Evolutionary conservation across 2,888 invertebrate species (phyloP), one percentile per base, ranked within the genome.

Genomic region (Dysmachus trigonus): DNA sequence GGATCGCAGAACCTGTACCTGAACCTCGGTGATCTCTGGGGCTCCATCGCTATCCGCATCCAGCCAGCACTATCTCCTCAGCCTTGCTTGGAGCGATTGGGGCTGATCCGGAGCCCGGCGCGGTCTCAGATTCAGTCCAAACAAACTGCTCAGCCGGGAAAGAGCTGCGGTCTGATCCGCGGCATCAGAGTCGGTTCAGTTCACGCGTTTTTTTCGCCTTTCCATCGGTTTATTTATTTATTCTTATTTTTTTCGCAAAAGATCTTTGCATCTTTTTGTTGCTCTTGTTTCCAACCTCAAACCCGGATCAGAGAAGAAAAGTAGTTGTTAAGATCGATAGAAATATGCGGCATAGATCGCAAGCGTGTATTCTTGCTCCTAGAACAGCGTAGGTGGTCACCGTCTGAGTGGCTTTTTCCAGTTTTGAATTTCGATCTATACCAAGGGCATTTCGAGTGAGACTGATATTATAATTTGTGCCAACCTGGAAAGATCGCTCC

Each of bases 121-220:
- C 62, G 27, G 62, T 27, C 71, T 83, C 83, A 83, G 83, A 35
- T 83, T 83, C 83, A 83, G 83, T 83, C 47, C 53, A 83, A 83
- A 83, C 62, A 83, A 72, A 83, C 71, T 72, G 83, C 53, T 83
- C 72, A 83, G 83, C 83, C 83, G 83, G 83, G 83, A 83, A 83
- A 83, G 53, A 72, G 41, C 41, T 72, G 31, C 72, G n/a, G 62
- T 82, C 41, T 13, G 33, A 15, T 83, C 72, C 38, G 41, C 38
- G 62, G 53, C 30, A 30, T 1, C 31, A 72, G 4, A 18, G n/a
- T 72, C 73, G 47, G 35, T 77, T 77, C 30, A 2, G 77, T 77
- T 81, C 51, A 30, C 53, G 15, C 81, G 51, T 81, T 81, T 79
- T n/a, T n/a, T 77, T 47, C 47, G 7, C 77, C 77, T 77, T 77